phyloP scores from a whole-genome alignment of 1,140 invertebrate genomes.

The Trinorchestia longiramus region DNA sequence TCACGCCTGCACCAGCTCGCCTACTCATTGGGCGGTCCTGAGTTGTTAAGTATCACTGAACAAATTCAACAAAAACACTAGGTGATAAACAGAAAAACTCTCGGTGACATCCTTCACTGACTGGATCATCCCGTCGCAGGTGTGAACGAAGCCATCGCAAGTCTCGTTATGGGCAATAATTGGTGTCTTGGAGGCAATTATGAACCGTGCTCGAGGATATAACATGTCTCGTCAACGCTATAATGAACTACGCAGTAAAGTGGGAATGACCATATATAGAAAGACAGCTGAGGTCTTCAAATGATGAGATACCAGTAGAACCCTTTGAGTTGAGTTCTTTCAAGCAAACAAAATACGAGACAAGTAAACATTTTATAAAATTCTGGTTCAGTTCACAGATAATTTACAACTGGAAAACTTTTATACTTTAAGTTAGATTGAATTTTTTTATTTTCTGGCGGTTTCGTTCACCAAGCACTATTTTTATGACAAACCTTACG shows the following conservation, averaged over 20 bases:
- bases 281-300: neutral
- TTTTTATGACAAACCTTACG: too few species aligned
- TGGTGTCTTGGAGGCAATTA: neutral
- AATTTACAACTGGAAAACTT: too few species aligned
- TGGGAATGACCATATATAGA: neutral
- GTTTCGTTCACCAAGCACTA: too few species aligned
- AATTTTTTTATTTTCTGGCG: too few species aligned
- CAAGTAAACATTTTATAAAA: neutral
- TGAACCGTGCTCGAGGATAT: neutral
- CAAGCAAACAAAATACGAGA: neutral
- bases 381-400: too few species aligned
- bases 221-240: neutral
- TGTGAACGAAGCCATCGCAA: neutral
- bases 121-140: neutral
- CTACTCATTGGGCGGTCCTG: neutral
- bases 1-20: neutral
- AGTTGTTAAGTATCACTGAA: neutral
- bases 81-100: neutral
- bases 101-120: neutral
- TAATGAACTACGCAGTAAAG: neutral
- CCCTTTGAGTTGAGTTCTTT: neutral
- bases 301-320: neutral
- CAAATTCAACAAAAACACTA: neutral
- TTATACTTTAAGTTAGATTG: too few species aligned
- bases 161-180: neutral